phyloP scores from a whole-genome alignment of 1,140 invertebrate species.

The Caenorhabditis brenneri region DNA sequence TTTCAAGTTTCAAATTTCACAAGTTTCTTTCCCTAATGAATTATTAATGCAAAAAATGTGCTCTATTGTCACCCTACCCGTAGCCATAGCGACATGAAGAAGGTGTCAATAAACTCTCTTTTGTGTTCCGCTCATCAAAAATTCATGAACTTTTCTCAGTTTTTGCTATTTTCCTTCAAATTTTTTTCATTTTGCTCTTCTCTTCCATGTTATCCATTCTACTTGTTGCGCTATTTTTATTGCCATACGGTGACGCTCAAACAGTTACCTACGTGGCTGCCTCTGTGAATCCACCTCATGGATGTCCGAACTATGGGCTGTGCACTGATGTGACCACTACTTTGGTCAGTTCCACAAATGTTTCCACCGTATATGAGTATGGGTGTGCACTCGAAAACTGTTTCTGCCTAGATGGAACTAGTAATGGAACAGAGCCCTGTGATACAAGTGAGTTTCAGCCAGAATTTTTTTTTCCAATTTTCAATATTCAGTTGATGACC shows the following conservation, averaged over 20 bases:
- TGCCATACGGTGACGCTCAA: neutral
- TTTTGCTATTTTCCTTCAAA: too few species aligned
- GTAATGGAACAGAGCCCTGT: neutral
- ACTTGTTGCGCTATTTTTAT: neutral
- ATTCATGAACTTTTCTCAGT: too few species aligned
- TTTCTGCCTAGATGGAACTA: constrained; percentile 17
- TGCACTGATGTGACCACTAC: constrained; percentile 7
- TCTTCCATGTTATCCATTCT: neutral
- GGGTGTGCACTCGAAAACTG: neutral
- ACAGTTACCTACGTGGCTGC: neutral
- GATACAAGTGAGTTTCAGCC: neutral
- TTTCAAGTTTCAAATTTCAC: too few species aligned
- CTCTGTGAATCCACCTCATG: neutral
- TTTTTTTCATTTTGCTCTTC: too few species aligned
- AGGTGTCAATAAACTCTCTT: too few species aligned
- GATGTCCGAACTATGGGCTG: constrained; percentile 20
- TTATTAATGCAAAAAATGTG: too few species aligned
- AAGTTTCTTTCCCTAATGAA: too few species aligned
- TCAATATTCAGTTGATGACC: neutral
- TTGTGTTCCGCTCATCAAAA: too few species aligned
- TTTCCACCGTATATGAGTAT: neutral
- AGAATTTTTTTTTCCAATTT: neutral
- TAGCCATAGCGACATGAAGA: too few species aligned
- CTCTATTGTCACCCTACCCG: too few species aligned
- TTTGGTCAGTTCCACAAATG: neutral